Evolutionary conservation across 2,797 vertebrate species (phyloP).

Genomic region (Gallinago stenura): DNA sequence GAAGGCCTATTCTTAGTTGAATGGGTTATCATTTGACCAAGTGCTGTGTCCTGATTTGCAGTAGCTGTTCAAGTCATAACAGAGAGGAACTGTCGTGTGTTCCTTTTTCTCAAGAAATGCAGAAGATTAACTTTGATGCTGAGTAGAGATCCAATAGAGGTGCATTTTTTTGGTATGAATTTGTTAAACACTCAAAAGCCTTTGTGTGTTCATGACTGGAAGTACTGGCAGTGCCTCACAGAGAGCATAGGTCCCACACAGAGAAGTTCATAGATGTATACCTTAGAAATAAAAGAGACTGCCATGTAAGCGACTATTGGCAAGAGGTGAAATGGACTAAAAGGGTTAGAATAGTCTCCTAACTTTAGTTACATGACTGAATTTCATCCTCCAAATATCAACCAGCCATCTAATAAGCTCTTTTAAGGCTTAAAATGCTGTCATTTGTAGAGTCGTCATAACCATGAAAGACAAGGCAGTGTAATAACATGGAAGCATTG

Average conservation of each 20-base stretch:
- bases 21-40: background rate
- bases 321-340: background rate
- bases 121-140: background rate
- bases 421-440: background rate
- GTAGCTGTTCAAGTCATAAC: background rate
- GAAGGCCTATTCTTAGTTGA: background rate
- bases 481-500: background rate
- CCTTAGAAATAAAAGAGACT: background rate
- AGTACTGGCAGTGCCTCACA: background rate
- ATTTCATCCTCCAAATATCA: background rate
- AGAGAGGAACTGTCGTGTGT: background rate
- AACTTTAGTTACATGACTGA: background rate
- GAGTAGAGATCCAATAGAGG: background rate
- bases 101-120: background rate
- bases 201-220: background rate
- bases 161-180: background rate
- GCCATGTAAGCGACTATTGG: background rate
- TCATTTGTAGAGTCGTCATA: background rate
- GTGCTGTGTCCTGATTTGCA: background rate
- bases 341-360: background rate
- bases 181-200: background rate
- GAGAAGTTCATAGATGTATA: background rate
- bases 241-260: background rate
- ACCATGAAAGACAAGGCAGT: background rate
- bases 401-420: background rate